Conservation (phyloP, 2,888 invertebrate genomes). For the Shargacucullia verbasci region DNA sequence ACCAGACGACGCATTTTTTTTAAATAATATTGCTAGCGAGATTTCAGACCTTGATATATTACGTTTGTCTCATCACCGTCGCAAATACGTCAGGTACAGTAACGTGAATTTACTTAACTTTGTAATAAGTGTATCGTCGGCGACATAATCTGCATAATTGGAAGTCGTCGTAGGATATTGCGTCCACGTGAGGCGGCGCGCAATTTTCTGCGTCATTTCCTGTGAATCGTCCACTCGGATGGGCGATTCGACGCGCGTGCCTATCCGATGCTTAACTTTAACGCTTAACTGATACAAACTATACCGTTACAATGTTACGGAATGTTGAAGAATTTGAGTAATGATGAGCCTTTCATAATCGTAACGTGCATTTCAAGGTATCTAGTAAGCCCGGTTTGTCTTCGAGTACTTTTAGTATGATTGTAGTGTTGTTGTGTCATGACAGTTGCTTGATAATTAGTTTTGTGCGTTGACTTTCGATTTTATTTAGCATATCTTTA, state of each 20-base stretch:
- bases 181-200: constrained; percentile 84
- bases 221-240: constrained; percentile 78
- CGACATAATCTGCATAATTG: constrained; percentile 88
- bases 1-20: no score
- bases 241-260: constrained; percentile 69
- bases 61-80: no score
- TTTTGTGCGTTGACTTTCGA: no score
- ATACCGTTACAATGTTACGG: constrained; percentile 19
- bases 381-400: no score
- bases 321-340: constrained; percentile 10
- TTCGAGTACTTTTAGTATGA: no score
- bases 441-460: no score
- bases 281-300: constrained; percentile 77
- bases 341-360: background rate
- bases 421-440: no score
- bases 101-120: constrained; percentile 63
- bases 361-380: no score
- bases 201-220: constrained; percentile 89
- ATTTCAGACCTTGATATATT: no score
- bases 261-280: constrained; percentile 68
- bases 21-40: no score
- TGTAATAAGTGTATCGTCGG: constrained; percentile 78
- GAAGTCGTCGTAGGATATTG: constrained; percentile 86
- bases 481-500: no score
- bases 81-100: constrained; percentile 20